Evolutionary conservation across 2,113 vertebrate species (phyloP).

Genomic region (Engraulis encrasicolus): DNA sequence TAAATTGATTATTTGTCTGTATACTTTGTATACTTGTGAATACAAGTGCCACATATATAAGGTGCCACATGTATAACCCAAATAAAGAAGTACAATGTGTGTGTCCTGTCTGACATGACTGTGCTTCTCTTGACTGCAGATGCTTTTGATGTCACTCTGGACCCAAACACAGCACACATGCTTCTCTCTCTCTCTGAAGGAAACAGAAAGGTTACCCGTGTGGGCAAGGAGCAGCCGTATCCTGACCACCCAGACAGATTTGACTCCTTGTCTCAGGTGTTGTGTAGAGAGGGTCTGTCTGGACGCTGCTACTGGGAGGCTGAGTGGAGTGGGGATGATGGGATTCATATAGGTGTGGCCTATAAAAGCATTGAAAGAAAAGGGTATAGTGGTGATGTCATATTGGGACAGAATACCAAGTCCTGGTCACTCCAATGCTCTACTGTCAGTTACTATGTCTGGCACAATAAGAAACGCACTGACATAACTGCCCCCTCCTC

Average conservation of each 20-base stretch:
- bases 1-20: too few relatives aligned
- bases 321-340: too few relatives aligned
- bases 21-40: too few relatives aligned
- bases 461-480: conserved; percentile 2
- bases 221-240: background rate
- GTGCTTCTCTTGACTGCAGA: too few relatives aligned
- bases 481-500: background rate
- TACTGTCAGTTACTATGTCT: background rate
- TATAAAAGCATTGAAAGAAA: conserved; percentile 28
- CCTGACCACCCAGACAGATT: background rate
- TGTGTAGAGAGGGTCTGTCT: conserved; percentile 7
- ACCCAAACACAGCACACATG: conserved; percentile 41
- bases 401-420: conserved; percentile 18
- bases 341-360: background rate
- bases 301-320: conserved; percentile 34
- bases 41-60: too few relatives aligned
- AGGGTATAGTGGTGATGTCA: background rate
- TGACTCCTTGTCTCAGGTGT: conserved; percentile 14
- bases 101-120: too few relatives aligned
- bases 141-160: conserved; percentile 33
- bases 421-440: too few relatives aligned
- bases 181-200: conserved; percentile 38
- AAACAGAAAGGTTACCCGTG: conserved; percentile 39
- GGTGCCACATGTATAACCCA: too few relatives aligned
- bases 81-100: too few relatives aligned